Evolutionary conservation across 1,140 invertebrate genomes (phyloP).

Genomic region (Stegodyphus mimosarum): DNA sequence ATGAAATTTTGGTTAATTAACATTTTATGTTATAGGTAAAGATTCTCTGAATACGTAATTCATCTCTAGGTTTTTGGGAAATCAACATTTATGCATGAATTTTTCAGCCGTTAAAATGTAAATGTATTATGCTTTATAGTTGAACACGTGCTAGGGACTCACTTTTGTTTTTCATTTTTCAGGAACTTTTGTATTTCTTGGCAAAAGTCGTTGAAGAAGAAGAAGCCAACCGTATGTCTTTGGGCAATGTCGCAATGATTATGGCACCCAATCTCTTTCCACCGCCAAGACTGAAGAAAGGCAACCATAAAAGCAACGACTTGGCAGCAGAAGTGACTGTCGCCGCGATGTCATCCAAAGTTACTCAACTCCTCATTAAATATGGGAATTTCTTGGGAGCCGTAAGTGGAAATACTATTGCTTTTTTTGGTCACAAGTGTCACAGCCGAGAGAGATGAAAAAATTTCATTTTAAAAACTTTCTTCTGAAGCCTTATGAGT

Average conservation of each 20-base stretch:
- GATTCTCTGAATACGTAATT: too few relatives aligned
- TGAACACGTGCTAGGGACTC: too few relatives aligned
- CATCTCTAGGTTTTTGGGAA: too few relatives aligned
- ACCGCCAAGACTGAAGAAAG: constrained; percentile 68
- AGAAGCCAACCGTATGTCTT: constrained; percentile 85
- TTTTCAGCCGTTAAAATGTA: too few relatives aligned
- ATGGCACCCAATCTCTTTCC: constrained; percentile 91
- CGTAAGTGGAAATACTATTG: constrained; percentile 69
- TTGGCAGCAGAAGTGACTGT: constrained; percentile 77
- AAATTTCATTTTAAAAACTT: not conserved
- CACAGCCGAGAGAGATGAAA: not conserved
- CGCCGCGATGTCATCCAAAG: constrained; percentile 83
- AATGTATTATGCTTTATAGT: too few relatives aligned
- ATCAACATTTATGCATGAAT: too few relatives aligned
- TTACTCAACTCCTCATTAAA: constrained; percentile 82
- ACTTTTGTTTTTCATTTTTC: constrained; percentile 62
- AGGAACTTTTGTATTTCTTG: constrained; percentile 81
- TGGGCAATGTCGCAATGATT: constrained; percentile 92
- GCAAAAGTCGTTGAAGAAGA: constrained; percentile 78
- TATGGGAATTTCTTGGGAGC: constrained; percentile 81
- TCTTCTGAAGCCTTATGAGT: not conserved
- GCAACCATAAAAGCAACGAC: constrained; percentile 63
- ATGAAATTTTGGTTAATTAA: too few relatives aligned
- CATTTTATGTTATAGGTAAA: too few relatives aligned
- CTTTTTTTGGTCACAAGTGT: not conserved